Evolutionary conservation across 2,888 invertebrate genomes (phyloP), one percentile per base, ranked within the genome.

Genomic region (Patella depressa): DNA sequence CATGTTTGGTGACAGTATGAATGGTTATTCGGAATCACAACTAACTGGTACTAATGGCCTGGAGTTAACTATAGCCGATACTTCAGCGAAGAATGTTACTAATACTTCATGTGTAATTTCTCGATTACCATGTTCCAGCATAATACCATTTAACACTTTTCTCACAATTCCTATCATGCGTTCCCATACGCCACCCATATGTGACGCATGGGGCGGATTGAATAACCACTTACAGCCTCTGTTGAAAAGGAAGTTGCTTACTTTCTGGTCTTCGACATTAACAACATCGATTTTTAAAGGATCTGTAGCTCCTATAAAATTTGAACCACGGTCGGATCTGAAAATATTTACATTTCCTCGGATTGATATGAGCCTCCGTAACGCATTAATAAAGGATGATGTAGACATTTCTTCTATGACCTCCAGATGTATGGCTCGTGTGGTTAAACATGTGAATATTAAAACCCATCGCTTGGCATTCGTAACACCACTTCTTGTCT

Each of bases 101-200:
- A 82, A 57, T 14, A 81, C 75, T 11, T 79, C 81, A 73, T 82
- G 80, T 15, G 81, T 83, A 7, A 83, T 71, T 4, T 65, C 55
- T 34, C 75, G 69, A 7, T 55, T 24, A 29, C 73, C 71, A 17
- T 24, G 15, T 12, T 73, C 71, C 53, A 73, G 19, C 4, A 80
- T 73, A 74, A 81, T 78, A 14, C 82, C 54, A 17, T 83, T 80
- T n/a, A 82, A 72, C 29, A 83, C 79, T 12, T 81, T 17, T 15
- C 81, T 19, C 2, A 77, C 59, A 4, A 80, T 53, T 9, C 81
- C 81, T n/a, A 82, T 83, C 74, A 83, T 73, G 19, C 82, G 65
- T 59, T 81, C 80, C 79, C 79, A 82, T 3, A 53, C 53, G 14
- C 81, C 81, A 15, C 80, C 83, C 79, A 83, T 80, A 69, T 83